A percentile compares a stretch with the other conserved stretches of the same genome.
phyloP scores from a whole-genome alignment of 2,888 invertebrate species.

The Stenichneumon culpator region DNA sequence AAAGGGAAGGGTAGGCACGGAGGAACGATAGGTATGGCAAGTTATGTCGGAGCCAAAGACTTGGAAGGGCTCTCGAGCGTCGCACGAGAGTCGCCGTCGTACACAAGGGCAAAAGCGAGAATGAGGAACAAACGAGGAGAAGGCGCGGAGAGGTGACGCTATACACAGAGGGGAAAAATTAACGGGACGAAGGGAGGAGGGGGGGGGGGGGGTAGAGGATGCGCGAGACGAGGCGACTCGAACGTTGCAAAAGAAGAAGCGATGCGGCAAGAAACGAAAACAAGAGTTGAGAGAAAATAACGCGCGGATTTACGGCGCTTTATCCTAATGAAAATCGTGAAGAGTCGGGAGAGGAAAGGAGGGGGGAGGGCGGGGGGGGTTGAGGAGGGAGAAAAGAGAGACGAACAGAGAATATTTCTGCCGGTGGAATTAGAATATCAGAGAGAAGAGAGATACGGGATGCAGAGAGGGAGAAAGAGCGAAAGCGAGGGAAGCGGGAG shows the following conservation, averaged over 20 bases:
- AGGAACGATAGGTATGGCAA: slow-evolving; percentile 64
- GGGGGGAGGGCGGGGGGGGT: slow-evolving; percentile 48
- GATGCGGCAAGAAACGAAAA: slow-evolving; percentile 73
- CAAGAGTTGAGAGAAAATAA: slow-evolving; percentile 64
- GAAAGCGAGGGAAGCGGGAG: neutral
- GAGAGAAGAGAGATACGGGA: slow-evolving; percentile 49
- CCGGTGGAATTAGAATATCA: slow-evolving; percentile 78
- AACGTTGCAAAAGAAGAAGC: slow-evolving; percentile 65
- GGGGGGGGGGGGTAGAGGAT: slow-evolving; percentile 5
- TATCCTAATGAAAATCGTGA: slow-evolving; percentile 82
- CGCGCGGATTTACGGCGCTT: slow-evolving; percentile 78
- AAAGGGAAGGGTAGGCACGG: slow-evolving; percentile 49
- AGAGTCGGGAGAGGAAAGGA: slow-evolving; percentile 56
- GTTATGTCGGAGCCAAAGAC: slow-evolving; percentile 39
- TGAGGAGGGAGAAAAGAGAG: slow-evolving; percentile 16
- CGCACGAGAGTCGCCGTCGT: slow-evolving; percentile 22
- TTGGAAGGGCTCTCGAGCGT: slow-evolving; percentile 52
- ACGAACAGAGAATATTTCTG: slow-evolving; percentile 70
- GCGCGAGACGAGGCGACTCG: slow-evolving; percentile 47
- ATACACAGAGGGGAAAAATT: slow-evolving; percentile 9
- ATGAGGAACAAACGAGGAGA: slow-evolving; percentile 25
- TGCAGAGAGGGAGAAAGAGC: slow-evolving; percentile 15
- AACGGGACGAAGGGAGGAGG: neutral
- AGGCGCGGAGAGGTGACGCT: neutral
- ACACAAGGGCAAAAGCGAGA: slow-evolving; percentile 28